A percentile compares a stretch with the other conserved stretches of the same genome.
Evolutionary conservation across 2,113 vertebrate species (phyloP).

Genomic region (Gadus chalcogrammus): DNA sequence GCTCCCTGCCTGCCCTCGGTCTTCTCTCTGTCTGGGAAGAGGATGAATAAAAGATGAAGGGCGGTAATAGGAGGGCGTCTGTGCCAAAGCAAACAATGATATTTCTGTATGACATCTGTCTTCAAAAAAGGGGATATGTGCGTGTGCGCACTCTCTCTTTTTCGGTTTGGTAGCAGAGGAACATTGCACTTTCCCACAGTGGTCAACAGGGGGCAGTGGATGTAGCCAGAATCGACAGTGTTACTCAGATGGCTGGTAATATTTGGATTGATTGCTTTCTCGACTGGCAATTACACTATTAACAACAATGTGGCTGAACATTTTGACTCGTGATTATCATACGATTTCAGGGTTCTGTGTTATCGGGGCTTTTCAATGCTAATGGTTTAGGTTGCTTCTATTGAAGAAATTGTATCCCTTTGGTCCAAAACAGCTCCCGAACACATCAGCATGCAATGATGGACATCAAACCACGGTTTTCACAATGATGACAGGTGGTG

Average conservation of each 20-base stretch:
- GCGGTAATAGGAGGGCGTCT: conserved; percentile 40
- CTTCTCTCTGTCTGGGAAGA: conserved; percentile 27
- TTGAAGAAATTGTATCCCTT: no score
- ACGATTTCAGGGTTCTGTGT: no score
- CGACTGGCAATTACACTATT: no score
- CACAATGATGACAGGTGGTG: no score
- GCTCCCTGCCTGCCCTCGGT: not conserved
- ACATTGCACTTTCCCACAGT: conserved; percentile 2
- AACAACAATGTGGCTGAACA: no score
- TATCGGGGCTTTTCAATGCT: no score
- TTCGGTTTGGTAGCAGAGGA: not conserved
- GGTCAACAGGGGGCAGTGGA: conserved; percentile 28
- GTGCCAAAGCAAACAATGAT: conserved; percentile 54
- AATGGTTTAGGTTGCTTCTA: no score
- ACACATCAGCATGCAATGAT: no score
- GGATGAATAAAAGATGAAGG: conserved; percentile 57
- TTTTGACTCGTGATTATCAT: no score
- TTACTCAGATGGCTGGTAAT: not conserved
- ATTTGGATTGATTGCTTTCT: not conserved
- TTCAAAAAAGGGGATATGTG: not conserved
- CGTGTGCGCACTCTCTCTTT: not conserved
- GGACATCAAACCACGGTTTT: no score
- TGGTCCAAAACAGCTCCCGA: no score
- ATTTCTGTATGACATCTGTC: conserved; percentile 29
- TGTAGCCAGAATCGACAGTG: not conserved